These are phyloP conservation scores for Ophonus ardosiacus DNA, from an alignment of 2,888 invertebrate genomes.

Conservation along the genomic window DNA sequence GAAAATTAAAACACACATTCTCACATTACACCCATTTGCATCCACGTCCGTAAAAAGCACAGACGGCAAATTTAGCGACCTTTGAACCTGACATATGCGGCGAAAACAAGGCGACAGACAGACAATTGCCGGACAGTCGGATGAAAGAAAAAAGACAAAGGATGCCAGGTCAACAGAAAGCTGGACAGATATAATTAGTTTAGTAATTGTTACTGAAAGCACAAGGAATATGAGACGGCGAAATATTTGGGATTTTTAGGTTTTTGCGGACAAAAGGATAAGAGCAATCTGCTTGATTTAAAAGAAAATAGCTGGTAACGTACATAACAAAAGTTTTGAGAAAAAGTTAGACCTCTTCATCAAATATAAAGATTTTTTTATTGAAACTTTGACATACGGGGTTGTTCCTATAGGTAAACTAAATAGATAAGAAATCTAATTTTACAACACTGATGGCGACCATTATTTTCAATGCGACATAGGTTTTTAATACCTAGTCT, in stretches of 20 bases:
- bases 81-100: neutral
- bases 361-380: no score
- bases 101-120: neutral
- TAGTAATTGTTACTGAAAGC: conserved; percentile 43
- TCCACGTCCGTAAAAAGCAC: neutral
- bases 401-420: no score
- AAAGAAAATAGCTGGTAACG: neutral
- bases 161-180: neutral
- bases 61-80: neutral
- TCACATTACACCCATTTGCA: neutral
- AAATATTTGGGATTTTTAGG: neutral
- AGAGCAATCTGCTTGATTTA: neutral
- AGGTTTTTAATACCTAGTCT: no score
- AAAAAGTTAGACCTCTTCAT: no score
- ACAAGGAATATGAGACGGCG: neutral
- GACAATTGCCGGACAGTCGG: neutral
- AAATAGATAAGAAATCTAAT: no score
- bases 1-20: neutral
- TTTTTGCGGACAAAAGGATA: neutral
- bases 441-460: no score
- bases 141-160: neutral
- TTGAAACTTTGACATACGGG: no score
- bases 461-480: no score
- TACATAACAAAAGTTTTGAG: no score
- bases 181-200: conserved; percentile 34